Evolutionary conservation across 1,140 invertebrate genomes (phyloP), one percentile per base, ranked within the genome.

Genomic region (Calycopis cecrops): DNA sequence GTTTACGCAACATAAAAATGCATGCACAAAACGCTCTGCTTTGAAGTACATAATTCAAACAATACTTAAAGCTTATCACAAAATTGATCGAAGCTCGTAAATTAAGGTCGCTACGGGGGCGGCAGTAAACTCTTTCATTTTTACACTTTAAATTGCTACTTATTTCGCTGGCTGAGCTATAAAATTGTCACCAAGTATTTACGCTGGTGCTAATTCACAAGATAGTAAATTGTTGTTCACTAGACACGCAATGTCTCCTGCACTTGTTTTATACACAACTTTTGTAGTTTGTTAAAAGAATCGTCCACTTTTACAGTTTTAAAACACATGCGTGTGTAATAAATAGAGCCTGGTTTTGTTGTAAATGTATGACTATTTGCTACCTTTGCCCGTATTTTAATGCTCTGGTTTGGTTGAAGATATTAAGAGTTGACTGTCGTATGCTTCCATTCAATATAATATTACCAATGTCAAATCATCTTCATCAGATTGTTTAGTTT

Each of bases 151-250:
- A 63, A 63, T 38, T 40, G 49, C 21, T 59, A 59, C 52, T 62
- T 53, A 35, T 40, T 44, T 34, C 35, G 42, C 38, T 48, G 42
- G 40, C 35, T 35, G 33, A 51, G 52, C 55, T 54, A 57, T 67
- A 63, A 67, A 67, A 67, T 58, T 67, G 62, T 67, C 65, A 64
- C 62, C 59, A 59, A 35, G 59, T 47, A 59, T 67, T 62, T 65
- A 59, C 60, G 40, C 44, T 34, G 52, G 52, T 40, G 55, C 55
- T 62, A 62, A 62, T 62, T 62, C 60, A 58, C 48, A 51, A 49
- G 56, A 49, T 52, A 58, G 38, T 61, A 57, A 57, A 64, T 57
- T 64, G 35, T 34, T 37, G 9, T 54, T 14, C 16, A 35, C 12
- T 9, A 58, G 49, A 55, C 58, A 62, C 55, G 55, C 60, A 44